These are phyloP conservation scores for Asobara japonica DNA, from an alignment of 1,140 invertebrate species.

Conservation along the genomic window DNA sequence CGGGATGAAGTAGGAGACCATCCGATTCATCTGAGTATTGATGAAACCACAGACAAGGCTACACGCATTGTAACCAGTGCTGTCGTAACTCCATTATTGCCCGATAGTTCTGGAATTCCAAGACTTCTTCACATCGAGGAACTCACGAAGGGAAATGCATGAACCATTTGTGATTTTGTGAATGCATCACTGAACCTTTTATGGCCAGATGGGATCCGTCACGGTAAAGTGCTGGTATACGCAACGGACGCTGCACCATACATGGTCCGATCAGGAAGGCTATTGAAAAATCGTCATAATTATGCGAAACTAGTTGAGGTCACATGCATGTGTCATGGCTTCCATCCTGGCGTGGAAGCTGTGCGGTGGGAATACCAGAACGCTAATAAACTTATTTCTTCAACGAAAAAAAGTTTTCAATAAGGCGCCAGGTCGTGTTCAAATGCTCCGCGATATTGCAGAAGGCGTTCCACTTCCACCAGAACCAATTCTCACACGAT, in stretches of 20 bases:
- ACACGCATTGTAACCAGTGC: constrained; percentile 25
- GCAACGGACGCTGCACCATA: constrained; percentile 45
- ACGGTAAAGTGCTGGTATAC: constrained; percentile 40
- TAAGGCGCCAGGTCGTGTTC: constrained; percentile 29
- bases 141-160: neutral
- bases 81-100: constrained; percentile 16
- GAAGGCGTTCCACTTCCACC: constrained; percentile 53
- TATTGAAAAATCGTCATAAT: constrained; percentile 39
- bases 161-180: constrained; percentile 1
- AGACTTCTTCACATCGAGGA: neutral
- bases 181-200: neutral
- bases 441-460: constrained; percentile 47
- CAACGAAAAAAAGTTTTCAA: neutral
- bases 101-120: neutral
- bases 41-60: constrained; percentile 35
- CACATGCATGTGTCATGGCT: constrained; percentile 55
- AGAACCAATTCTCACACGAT: constrained; percentile 55
- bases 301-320: constrained; percentile 46
- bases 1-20: constrained; percentile 1
- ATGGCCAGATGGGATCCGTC: constrained; percentile 21
- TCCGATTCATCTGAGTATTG: constrained; percentile 27
- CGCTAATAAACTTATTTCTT: constrained; percentile 31
- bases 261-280: constrained; percentile 47
- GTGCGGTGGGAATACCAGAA: constrained; percentile 45
- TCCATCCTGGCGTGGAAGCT: constrained; percentile 53